phyloP scores from a whole-genome alignment of 2,113 vertebrate genomes.

The Cranoglanis bouderius region DNA sequence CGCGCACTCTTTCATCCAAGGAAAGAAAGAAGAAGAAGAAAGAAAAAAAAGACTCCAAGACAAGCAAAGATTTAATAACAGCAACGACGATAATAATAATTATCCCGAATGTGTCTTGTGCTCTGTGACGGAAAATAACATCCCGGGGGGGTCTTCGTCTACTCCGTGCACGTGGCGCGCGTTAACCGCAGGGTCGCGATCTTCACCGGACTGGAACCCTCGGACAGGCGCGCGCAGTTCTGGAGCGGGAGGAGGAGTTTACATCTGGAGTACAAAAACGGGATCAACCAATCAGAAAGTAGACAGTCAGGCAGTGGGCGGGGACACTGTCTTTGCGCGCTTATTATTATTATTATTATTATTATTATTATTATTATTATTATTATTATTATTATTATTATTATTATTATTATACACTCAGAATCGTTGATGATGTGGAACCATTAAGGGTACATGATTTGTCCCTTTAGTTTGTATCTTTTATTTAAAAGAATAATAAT shows the following conservation, averaged over 20 bases:
- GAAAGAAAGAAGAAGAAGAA: not conserved
- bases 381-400: not conserved
- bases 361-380: constrained; percentile 1
- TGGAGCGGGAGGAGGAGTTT: constrained; percentile 50
- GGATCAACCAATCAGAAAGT: constrained; percentile 50
- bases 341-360: not conserved
- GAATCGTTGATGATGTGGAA: not conserved
- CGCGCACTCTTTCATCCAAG: not conserved
- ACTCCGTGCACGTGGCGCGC: not conserved
- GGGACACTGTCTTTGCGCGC: not conserved
- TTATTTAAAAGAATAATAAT: not conserved
- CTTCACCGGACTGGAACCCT: not conserved
- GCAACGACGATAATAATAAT: no score
- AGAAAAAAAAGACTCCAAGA: not conserved
- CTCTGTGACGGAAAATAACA: not conserved
- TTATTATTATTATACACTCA: not conserved
- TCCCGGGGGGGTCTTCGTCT: not conserved
- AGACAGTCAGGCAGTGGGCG: not conserved
- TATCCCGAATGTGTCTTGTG: not conserved
- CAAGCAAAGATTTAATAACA: not conserved
- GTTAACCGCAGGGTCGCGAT: not conserved
- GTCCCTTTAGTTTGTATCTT: not conserved
- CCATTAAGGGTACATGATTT: not conserved
- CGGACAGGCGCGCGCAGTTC: constrained; percentile 35
- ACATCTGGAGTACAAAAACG: constrained; percentile 7